Evolutionary conservation across 92 coral and sea anemone genomes (phyloP), one percentile per base, ranked within the genome.

Genomic region (Epizoanthus ramosus): DNA sequence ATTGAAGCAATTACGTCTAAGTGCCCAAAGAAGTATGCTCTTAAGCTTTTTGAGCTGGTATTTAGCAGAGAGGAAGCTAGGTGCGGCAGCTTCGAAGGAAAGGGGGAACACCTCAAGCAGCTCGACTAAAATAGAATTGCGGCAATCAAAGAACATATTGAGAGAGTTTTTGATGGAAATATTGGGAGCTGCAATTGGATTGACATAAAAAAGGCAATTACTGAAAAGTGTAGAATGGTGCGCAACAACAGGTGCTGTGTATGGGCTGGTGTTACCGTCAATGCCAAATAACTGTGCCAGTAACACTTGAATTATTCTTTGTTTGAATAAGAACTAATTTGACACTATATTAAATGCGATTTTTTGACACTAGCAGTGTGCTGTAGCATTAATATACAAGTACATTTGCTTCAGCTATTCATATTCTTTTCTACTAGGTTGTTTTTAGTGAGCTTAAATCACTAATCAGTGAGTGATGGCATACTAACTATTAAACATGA

Each of bases 41-140:
- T 87, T 9, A 87, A 87, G 79, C 59, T 81, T 24, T 87, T 87
- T 60, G 86, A 81, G 64, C 81, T 73, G 17, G 82, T 81, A 3
- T 87, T 87, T 24, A 80, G 56, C 80, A 59, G 86, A 81, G 81
- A 87, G 2, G 83, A 86, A 31, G 83, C 83, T 0, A 24, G 24
- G 53, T 12, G 22, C 14, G 67, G 83, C 9, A 80, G 75, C 23
- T 56, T 72, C 9, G 86, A 87, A 22, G 86, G 90, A 24, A 87
- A 87, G 43, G 86, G 83, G 14, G 74, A 73, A 9, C 33, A 61
- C 39, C 83, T 86, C 3, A 23, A 18, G 14, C 64, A 86, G 22
- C 86, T 86, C 54, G 89, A 86, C 76, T 74, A 60, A 14, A 87
- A 87, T 76, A 13, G 90, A 65, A 28, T 87, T 15, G 61, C 68